Base-by-base conservation (phyloP, 2,113 vertebrate genomes). In the Muntiacus reevesi region DNA sequence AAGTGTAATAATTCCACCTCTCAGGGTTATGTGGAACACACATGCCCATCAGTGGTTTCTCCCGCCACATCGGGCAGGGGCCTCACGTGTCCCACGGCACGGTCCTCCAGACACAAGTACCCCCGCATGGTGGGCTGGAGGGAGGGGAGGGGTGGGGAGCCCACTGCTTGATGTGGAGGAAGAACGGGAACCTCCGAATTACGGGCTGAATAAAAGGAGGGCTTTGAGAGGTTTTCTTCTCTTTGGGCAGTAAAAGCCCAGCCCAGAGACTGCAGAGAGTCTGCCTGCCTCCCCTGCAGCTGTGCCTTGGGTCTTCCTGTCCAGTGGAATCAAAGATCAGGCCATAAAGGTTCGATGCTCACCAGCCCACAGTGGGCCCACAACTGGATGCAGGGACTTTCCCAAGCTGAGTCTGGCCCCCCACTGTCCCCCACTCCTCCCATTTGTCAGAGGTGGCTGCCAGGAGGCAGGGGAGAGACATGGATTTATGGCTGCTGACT, bases 401-500 rank as follows among this genome's bases (percentile, higher is more conserved):
- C 95, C 85, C 95, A 84, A 83, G 90, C 87, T 16, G 21, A 92
- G 43, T 28, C 15, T 4, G 45, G 36, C 79, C 62, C 91, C 89
- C 83, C 82, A 71, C 81, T 2, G 40, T 23, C 90, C 88, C 47
- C 47, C 2, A 7, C 54, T 82, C 43, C 89, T 91, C 81, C 88
- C 79, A 40, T 94, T 96, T 97, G 95, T 98, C 97, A 96, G 96
- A 97, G 97, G 96, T 93, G 96, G 94, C 96, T 92, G 87, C 57
- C 30, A 59, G 55, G 87, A 94, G 87, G 87, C 87, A 95, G 64
- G 76, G 92, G 45, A 93, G 95, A 83, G 92, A 92, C n/a, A 7
- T 89, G 94, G 96, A 98, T 98, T 98, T 98, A 98, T 95, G 94
- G 90, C 96, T 97, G 87, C 87, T 92, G 97, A 97, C 97, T 98